These are phyloP conservation scores for Dicranocentrus wangi DNA, from an alignment of 2,888 invertebrate species.

Conservation along the genomic window DNA sequence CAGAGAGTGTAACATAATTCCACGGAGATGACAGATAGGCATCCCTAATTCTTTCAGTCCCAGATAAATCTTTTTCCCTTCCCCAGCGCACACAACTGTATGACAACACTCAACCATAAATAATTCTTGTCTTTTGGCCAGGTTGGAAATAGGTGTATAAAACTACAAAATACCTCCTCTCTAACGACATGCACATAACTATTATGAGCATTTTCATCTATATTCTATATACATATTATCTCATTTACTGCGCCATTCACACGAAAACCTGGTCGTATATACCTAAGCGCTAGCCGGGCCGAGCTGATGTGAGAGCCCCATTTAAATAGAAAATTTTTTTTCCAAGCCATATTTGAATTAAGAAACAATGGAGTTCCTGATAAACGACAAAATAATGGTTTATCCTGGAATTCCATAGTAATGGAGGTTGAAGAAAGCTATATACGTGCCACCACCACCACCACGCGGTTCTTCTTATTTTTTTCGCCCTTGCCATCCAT, in stretches of 20 bases:
- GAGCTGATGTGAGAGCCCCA: no score
- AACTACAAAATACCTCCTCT: no score
- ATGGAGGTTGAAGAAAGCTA: background rate
- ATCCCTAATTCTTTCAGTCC: conserved; percentile 56
- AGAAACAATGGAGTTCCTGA: conserved; percentile 55
- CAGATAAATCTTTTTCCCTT: conserved; percentile 57
- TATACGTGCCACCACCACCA: background rate
- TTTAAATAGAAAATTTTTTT: conserved; percentile 39
- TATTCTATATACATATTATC: background rate
- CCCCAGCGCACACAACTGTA: conserved; percentile 46
- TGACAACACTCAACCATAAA: conserved; percentile 63
- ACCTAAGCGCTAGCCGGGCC: no score
- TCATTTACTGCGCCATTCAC: background rate
- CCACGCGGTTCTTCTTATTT: no score
- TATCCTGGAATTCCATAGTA: conserved; percentile 46
- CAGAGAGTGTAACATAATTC: conserved; percentile 58
- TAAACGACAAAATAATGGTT: conserved; percentile 58
- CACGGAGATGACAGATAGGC: conserved; percentile 62
- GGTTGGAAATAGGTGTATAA: conserved; percentile 18
- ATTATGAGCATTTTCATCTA: no score
- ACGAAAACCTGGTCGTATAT: background rate
- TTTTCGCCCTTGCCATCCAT: no score
- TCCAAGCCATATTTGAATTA: conserved; percentile 51
- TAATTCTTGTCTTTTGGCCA: conserved; percentile 62
- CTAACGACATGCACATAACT: no score